Conservation (phyloP, 1,140 invertebrate genomes). For the Diabrotica undecimpunctata region DNA sequence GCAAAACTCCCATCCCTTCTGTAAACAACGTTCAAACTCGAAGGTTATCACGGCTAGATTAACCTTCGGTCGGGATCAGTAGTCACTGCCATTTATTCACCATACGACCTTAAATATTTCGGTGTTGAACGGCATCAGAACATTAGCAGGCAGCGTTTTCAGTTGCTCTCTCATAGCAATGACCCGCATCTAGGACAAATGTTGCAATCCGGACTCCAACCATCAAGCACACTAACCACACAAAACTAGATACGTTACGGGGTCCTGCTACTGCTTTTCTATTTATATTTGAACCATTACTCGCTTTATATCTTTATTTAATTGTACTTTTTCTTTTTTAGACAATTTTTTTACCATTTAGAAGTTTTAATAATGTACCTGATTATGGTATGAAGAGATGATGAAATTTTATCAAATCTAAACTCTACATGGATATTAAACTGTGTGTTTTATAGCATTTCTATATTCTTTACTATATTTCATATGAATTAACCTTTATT, state of each 20-base stretch:
- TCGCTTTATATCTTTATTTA: too few relatives aligned
- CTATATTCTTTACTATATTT: too few relatives aligned
- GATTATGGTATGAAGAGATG: too few relatives aligned
- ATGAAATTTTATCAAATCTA: too few relatives aligned
- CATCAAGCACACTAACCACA: conserved; percentile 29
- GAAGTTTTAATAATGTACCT: too few relatives aligned
- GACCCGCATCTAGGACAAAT: conserved; percentile 49
- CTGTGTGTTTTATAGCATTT: too few relatives aligned
- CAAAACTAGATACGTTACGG: neutral
- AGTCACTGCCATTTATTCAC: neutral
- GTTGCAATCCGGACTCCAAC: conserved; percentile 44
- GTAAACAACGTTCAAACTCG: neutral
- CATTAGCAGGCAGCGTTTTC: conserved; percentile 7
- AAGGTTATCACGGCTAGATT: neutral
- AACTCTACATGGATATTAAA: too few relatives aligned
- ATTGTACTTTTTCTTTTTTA: too few relatives aligned
- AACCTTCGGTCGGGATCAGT: neutral
- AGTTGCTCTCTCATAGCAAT: conserved; percentile 48
- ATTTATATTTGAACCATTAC: neutral
- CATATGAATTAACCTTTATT: too few relatives aligned
- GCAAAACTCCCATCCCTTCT: too few relatives aligned
- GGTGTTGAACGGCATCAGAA: conserved; percentile 44
- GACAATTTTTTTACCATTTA: too few relatives aligned
- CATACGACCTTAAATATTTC: conserved; percentile 45
- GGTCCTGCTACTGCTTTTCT: neutral